phyloP scores from a whole-genome alignment of 2,113 vertebrate species.

The Todiramphus saurophagus region DNA sequence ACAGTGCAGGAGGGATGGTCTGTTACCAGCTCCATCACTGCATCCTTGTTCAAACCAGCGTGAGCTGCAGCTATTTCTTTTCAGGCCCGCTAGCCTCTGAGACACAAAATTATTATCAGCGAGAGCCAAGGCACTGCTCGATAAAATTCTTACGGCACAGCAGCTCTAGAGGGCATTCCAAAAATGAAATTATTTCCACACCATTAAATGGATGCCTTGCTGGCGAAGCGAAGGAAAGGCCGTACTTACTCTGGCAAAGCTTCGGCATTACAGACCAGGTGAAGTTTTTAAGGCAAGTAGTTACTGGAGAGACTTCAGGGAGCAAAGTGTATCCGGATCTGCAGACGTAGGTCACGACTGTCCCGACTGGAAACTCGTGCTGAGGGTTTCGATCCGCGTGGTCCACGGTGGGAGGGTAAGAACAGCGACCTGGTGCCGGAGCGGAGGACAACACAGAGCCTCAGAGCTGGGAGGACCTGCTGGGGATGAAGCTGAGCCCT shows the following conservation, averaged over 20 bases:
- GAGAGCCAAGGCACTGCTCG: neutral
- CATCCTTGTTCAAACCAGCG: fast-evolving
- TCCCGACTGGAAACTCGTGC: neutral
- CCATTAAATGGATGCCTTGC: fast-evolving
- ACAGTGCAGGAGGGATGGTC: neutral
- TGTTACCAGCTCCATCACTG: neutral
- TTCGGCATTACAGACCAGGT: neutral
- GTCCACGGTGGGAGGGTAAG: neutral
- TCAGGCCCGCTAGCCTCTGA: neutral
- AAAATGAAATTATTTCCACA: fast-evolving
- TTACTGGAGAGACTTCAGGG: neutral
- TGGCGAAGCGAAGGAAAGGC: fast-evolving
- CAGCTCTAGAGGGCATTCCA: fast-evolving
- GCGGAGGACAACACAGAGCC: neutral
- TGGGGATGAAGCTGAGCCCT: neutral
- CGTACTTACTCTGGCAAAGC: slow-evolving; percentile 25
- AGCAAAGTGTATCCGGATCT: neutral
- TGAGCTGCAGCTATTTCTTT: neutral
- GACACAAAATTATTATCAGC: neutral
- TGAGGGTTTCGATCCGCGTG: fast-evolving
- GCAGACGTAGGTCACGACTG: neutral
- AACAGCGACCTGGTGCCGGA: slow-evolving; percentile 5
- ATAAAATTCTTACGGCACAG: neutral
- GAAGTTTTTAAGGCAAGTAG: slow-evolving; percentile 16
- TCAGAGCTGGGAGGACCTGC: neutral